Percentiles rank a stretch among this genome's conserved stretches.
phyloP scores from a whole-genome alignment of 2,797 vertebrate genomes.

The Cephalopachus bancanus region DNA sequence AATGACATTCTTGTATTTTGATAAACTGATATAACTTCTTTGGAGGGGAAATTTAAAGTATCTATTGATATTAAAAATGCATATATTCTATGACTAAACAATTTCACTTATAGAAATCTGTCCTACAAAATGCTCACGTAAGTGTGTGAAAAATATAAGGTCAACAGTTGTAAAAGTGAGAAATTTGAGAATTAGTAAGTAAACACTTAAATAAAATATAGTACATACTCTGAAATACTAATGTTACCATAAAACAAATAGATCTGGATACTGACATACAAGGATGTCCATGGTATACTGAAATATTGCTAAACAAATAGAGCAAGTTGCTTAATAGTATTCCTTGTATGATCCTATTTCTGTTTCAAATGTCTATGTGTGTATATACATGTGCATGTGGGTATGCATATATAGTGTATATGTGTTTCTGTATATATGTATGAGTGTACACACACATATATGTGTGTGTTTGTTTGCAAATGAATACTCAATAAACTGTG shows the following conservation, averaged over 20 bases:
- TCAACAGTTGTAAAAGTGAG: slow-evolving; percentile 6
- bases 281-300: not conserved
- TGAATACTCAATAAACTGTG: not conserved
- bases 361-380: slow-evolving; percentile 7
- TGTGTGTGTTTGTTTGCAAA: not conserved
- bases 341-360: not conserved
- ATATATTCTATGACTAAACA: slow-evolving; percentile 17
- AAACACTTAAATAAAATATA: slow-evolving; percentile 12
- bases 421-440: not conserved
- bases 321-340: not conserved
- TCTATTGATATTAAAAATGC: not conserved
- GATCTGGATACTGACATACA: not conserved
- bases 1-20: not conserved
- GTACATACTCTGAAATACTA: not conserved
- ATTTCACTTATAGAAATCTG: slow-evolving; percentile 46
- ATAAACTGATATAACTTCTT: slow-evolving; percentile 22
- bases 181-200: slow-evolving; percentile 38
- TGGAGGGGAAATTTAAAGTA: not conserved
- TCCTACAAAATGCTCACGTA: slow-evolving; percentile 6
- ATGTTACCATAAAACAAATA: not conserved
- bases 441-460: not conserved
- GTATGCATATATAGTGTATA: not conserved
- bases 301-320: not conserved
- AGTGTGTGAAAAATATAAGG: not conserved
- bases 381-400: not conserved